These are phyloP conservation scores for Garra rufa DNA, from an alignment of 2,113 vertebrate species.

Conservation along the genomic window DNA sequence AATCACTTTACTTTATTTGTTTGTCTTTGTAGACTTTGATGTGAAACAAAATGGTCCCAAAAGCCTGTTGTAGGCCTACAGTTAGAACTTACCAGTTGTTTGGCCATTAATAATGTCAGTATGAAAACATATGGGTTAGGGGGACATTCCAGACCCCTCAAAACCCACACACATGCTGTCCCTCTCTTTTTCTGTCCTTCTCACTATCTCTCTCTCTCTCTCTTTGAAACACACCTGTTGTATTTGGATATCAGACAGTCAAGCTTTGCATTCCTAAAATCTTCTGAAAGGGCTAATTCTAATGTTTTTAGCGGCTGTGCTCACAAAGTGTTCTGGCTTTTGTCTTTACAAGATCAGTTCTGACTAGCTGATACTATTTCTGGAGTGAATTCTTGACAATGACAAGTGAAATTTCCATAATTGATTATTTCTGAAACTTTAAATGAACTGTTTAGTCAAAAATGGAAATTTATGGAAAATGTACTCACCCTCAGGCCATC, in stretches of 20 bases:
- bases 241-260: background rate
- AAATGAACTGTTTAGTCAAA: background rate
- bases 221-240: background rate
- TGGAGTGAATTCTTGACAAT: background rate
- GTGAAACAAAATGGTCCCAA: background rate
- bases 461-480: too few species aligned
- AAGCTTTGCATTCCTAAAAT: slow-evolving; percentile 19
- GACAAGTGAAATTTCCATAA: background rate
- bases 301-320: background rate
- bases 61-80: background rate
- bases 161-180: background rate
- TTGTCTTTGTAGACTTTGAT: background rate
- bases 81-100: background rate
- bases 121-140: slow-evolving; percentile 3
- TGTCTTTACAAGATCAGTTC: background rate
- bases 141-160: background rate
- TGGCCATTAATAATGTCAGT: slow-evolving; percentile 1
- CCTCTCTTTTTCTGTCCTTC: background rate
- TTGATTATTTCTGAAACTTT: background rate
- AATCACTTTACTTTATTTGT: slow-evolving; percentile 24
- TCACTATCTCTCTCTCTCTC: background rate
- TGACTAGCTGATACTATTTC: background rate
- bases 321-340: background rate
- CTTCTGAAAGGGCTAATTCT: background rate
- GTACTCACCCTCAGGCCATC: too few species aligned